Conservation (phyloP, 2,888 invertebrate genomes). For the Dromius quadrimaculatus region DNA sequence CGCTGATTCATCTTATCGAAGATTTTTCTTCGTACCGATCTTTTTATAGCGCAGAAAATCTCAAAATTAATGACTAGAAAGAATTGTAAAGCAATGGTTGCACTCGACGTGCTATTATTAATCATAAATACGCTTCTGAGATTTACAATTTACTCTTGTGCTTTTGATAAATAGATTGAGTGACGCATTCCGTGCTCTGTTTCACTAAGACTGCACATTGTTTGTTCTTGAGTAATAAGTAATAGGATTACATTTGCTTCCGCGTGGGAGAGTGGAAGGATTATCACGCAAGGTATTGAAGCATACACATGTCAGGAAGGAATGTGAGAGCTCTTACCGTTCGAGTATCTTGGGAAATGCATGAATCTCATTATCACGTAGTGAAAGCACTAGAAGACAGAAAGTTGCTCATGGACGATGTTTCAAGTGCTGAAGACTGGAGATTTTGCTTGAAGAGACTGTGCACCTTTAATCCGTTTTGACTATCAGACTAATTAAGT, state of each 20-base stretch:
- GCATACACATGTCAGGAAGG: neutral
- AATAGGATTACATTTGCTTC: constrained; percentile 47
- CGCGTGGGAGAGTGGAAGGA: neutral
- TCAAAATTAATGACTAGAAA: constrained; percentile 46
- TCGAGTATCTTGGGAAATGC: too few relatives aligned
- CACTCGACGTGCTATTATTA: constrained; percentile 44
- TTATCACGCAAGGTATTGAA: neutral
- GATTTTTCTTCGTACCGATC: constrained; percentile 20
- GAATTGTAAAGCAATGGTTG: constrained; percentile 48
- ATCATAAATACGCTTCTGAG: constrained; percentile 37
- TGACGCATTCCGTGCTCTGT: constrained; percentile 45
- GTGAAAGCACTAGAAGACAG: constrained; percentile 10
- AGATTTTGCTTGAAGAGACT: neutral
- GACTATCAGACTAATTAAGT: constrained; percentile 34
- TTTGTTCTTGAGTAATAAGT: constrained; percentile 23
- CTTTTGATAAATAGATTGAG: constrained; percentile 52
- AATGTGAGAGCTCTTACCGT: too few relatives aligned
- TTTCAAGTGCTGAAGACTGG: constrained; percentile 51
- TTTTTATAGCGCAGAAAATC: constrained; percentile 40
- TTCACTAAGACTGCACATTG: constrained; percentile 39
- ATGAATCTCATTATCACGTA: too few relatives aligned
- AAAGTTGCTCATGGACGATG: constrained; percentile 46
- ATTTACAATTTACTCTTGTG: constrained; percentile 49
- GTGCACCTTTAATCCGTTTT: constrained; percentile 29
- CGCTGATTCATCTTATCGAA: constrained; percentile 18